Base-by-base conservation (phyloP, 2,113 vertebrate species). In the Hydrolagus affinis region DNA sequence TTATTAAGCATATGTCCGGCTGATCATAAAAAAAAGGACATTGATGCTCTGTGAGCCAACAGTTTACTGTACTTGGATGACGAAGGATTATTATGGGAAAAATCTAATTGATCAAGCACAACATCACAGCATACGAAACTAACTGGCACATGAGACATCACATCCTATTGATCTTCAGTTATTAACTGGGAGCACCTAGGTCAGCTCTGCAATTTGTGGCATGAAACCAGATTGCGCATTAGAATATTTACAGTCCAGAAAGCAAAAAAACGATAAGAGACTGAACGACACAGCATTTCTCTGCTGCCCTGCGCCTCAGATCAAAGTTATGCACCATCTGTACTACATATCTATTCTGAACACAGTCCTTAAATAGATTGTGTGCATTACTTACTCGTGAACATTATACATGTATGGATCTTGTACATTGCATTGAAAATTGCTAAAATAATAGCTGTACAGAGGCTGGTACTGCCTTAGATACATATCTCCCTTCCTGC, bases 191-290 rank as follows among this genome's bases (percentile, higher is more conserved):
- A 30, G 12, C 25, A 30, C 12, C 21, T 30, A 21, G 9, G 73
- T 19, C 77, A 62, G 17, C 12, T 28, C 11, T 66, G 78, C 32
- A 66, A 83, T 32, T 32, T 19, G 30, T 83, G 78, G 78, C 78
- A 66, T 0, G 19, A 10, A 83, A 66, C 25, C 9, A 32, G 11
- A 32, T 30, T 83, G 17, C 19, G 14, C 10, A 30, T 62, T 66
- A 3, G 25, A 28, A 83, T 83, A 28, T 83, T 83, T 83, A 83
- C 62, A 66, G 78, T 83, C 78, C 60, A 66, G 62, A 15, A 28
- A 83, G 23, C 25, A 83, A 25, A 32, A 83, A 83, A 25, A 66
- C 66, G 78, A 83, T 83, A 83, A 83, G 60, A 83, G 78, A 66
- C 30, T 17, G 28, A 15, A 10, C 62, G 2, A 83, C 62, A 68